These are phyloP conservation scores for Drosophila trapezifrons DNA, from an alignment of 1,140 invertebrate species.

Conservation along the genomic window DNA sequence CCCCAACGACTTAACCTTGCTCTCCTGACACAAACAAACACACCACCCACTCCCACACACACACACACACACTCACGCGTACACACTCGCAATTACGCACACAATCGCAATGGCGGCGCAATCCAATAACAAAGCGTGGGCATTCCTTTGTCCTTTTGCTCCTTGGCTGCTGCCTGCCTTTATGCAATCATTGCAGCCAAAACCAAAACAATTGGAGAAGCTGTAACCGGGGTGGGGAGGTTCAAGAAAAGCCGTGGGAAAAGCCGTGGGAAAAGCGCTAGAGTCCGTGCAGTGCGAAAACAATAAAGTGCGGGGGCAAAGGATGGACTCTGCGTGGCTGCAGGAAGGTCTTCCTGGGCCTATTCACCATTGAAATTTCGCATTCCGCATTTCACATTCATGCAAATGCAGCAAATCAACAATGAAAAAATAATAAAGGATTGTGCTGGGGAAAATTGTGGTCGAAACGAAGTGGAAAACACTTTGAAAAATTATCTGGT, in stretches of 20 bases:
- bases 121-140: constrained; percentile 48
- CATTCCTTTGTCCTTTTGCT: constrained; percentile 55
- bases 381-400: constrained; percentile 72
- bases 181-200: constrained; percentile 73
- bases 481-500: neutral
- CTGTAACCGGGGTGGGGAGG: constrained; percentile 3
- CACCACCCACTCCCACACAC: neutral
- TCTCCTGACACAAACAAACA: constrained; percentile 33
- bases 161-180: constrained; percentile 48
- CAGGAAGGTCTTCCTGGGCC: constrained; percentile 65
- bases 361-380: constrained; percentile 77
- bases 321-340: constrained; percentile 14
- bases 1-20: constrained; percentile 46
- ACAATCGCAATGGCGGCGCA: constrained; percentile 23
- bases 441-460: neutral
- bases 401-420: constrained; percentile 68
- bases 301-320: constrained; percentile 50
- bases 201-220: constrained; percentile 25
- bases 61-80: constrained; percentile 1
- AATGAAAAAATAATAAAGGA: constrained; percentile 60
- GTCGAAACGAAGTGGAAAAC: neutral
- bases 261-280: constrained; percentile 6
- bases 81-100: constrained; percentile 5
- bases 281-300: constrained; percentile 64
- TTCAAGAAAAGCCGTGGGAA: neutral